Conservation (phyloP, 2,113 vertebrate genomes). For the Fulica atra region DNA sequence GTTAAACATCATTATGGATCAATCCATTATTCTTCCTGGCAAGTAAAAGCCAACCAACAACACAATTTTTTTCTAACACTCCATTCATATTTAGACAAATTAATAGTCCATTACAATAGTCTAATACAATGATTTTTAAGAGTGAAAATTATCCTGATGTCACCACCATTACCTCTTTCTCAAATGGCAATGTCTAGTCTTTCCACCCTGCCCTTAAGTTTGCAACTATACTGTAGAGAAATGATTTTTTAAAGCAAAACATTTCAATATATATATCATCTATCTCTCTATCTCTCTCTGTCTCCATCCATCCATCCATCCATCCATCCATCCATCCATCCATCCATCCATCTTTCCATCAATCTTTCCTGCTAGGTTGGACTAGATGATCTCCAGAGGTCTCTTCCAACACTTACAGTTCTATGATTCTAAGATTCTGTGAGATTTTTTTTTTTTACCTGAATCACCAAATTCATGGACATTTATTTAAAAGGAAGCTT, state of each 20-base stretch:
- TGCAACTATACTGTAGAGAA: not conserved
- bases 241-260: not conserved
- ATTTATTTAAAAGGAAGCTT: not conserved
- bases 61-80: not conserved
- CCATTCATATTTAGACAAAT: not conserved
- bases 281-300: no score
- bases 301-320: no score
- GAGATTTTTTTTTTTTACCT: not conserved
- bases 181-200: rapidly evolving
- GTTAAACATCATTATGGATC: not conserved
- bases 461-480: not conserved
- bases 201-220: not conserved
- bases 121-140: not conserved
- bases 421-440: no score
- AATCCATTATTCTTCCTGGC: not conserved
- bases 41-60: not conserved
- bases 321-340: no score
- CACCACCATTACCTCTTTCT: not conserved
- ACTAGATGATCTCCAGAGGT: no score
- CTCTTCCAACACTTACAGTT: no score
- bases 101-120: not conserved
- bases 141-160: not conserved
- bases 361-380: no score
- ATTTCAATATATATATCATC: not conserved
- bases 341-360: no score